Conservation (phyloP, 2,113 vertebrate species). For the Phocoena phocoena region DNA sequence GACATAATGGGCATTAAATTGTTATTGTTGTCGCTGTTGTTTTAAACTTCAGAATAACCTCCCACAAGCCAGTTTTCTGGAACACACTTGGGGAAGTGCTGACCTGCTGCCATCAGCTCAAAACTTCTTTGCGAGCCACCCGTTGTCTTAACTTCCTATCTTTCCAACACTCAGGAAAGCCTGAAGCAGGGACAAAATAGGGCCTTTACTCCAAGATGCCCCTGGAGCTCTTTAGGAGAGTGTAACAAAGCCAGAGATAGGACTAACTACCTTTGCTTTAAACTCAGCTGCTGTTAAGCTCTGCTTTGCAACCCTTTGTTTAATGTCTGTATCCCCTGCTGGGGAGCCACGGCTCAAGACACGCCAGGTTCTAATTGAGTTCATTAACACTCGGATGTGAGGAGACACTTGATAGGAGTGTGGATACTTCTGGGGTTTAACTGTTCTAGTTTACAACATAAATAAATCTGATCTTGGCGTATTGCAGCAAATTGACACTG, state of each 20-base stretch:
- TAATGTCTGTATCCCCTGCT: rapidly evolving
- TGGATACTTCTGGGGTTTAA: background rate
- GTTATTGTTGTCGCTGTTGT: too few relatives aligned
- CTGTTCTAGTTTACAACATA: too few relatives aligned
- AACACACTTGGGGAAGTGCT: background rate
- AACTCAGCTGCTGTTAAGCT: background rate
- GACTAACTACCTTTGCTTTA: background rate
- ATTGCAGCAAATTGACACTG: background rate
- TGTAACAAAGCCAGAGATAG: background rate
- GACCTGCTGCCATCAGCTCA: too few relatives aligned
- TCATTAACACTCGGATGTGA: background rate
- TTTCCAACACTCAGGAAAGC: background rate
- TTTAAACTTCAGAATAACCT: background rate
- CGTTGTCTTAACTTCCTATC: too few relatives aligned
- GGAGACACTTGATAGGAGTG: background rate
- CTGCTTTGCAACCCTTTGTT: background rate
- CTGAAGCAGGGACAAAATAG: background rate
- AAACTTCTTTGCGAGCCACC: background rate
- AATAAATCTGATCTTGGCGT: background rate
- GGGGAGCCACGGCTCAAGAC: rapidly evolving
- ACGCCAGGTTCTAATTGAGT: background rate
- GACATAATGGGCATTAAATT: background rate
- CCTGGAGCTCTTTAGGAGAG: background rate
- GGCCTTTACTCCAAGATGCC: rapidly evolving
- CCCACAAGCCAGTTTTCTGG: background rate